A percentile compares a stretch with the other conserved stretches of the same genome.
Evolutionary conservation across 2,113 vertebrate species (phyloP).

Genomic region (Colistium nudipinnis): DNA sequence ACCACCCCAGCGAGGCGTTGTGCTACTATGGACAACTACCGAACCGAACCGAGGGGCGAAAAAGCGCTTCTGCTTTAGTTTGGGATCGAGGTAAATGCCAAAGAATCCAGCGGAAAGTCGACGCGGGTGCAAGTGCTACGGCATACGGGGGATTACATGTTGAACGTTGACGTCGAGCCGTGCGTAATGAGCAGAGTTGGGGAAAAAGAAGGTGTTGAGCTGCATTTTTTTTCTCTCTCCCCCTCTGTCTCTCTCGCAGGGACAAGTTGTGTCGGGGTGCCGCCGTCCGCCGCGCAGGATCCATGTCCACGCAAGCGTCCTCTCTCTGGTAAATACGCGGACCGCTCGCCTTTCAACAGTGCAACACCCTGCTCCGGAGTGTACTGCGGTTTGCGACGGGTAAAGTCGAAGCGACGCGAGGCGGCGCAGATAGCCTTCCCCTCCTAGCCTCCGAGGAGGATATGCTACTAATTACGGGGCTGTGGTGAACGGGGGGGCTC

Average conservation of each 20-base stretch:
- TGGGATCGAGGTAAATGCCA: constrained; percentile 21
- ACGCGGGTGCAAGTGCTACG: constrained; percentile 55
- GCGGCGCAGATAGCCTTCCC: constrained; percentile 65
- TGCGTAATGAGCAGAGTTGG: constrained; percentile 79
- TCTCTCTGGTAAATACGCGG: constrained; percentile 60
- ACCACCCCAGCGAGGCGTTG: constrained; percentile 75
- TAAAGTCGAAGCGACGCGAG: constrained; percentile 68
- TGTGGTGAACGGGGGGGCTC: constrained; percentile 40
- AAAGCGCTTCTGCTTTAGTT: constrained; percentile 60
- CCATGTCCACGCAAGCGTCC: constrained; percentile 19
- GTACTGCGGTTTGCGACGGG: constrained; percentile 48
- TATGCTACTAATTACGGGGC: constrained; percentile 78
- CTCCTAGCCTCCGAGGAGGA: constrained; percentile 61
- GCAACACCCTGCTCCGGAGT: constrained; percentile 30
- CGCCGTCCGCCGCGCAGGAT: constrained; percentile 23
- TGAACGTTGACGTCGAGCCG: constrained; percentile 72
- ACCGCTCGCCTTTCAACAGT: constrained; percentile 60
- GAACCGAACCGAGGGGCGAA: constrained; percentile 64
- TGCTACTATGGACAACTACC: constrained; percentile 70
- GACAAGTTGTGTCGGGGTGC: constrained; percentile 74
- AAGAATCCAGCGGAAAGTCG: constrained; percentile 64
- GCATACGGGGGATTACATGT: constrained; percentile 29
- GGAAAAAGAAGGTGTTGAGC: constrained; percentile 82
- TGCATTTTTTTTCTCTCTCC: constrained; percentile 62
- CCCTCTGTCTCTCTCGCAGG: constrained; percentile 54